Evolutionary conservation across 2,888 invertebrate genomes (phyloP).

Genomic region (Galerucella calmariensis): DNA sequence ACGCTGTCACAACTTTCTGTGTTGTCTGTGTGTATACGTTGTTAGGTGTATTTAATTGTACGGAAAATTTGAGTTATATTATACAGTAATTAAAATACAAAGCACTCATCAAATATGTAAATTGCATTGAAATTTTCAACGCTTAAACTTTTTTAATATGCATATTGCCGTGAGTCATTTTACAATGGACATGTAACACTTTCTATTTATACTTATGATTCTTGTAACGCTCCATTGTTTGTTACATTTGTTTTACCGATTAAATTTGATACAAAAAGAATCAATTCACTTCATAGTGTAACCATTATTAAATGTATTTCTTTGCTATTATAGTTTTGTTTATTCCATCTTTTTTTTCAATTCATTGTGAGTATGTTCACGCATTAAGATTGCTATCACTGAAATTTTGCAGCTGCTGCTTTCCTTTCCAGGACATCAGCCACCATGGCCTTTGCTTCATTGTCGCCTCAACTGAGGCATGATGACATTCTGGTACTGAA

Average conservation of each 20-base stretch:
- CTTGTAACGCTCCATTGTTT: neutral
- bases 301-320: no score
- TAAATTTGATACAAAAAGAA: neutral
- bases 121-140: conserved; percentile 65
- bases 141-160: conserved; percentile 65
- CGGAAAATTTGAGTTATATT: conserved; percentile 66
- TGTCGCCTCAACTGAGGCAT: no score
- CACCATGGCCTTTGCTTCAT: no score
- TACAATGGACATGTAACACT: conserved; percentile 7
- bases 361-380: no score
- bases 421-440: no score
- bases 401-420: no score
- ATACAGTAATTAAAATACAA: conserved; percentile 66
- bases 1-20: conserved; percentile 61
- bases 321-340: no score
- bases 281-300: neutral
- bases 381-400: no score
- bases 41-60: conserved; percentile 65
- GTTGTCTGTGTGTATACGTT: conserved; percentile 52
- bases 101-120: conserved; percentile 66
- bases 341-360: no score
- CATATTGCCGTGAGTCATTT: conserved; percentile 53
- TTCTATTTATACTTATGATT: neutral
- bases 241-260: neutral
- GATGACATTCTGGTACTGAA: no score